These are phyloP conservation scores for Hirtodrosophila confusa DNA, from an alignment of 2,888 invertebrate species.

Conservation along the genomic window DNA sequence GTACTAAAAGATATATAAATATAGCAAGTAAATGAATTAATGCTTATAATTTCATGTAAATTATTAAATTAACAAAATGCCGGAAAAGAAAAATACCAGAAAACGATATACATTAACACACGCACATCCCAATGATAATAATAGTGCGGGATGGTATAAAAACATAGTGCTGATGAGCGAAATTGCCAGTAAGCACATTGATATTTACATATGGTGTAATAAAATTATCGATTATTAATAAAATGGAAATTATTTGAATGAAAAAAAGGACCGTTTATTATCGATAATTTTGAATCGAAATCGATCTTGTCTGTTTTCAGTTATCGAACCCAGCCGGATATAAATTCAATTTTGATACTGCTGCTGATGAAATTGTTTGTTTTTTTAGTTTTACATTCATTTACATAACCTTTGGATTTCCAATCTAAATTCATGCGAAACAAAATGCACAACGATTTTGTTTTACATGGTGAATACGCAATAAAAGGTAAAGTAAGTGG, in stretches of 20 bases:
- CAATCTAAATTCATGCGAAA: constrained; percentile 50
- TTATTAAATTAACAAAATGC: constrained; percentile 47
- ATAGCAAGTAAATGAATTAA: constrained; percentile 55
- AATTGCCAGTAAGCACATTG: constrained; percentile 30
- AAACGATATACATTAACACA: constrained; percentile 22
- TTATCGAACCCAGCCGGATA: too few relatives aligned
- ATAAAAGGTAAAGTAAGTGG: constrained; percentile 12
- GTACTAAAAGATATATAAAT: constrained; percentile 61
- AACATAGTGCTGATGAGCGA: constrained; percentile 21
- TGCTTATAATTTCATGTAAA: constrained; percentile 66
- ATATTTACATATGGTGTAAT: constrained; percentile 79
- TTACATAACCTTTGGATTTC: constrained; percentile 27
- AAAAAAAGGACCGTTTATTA: constrained; percentile 14
- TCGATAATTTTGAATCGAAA: too few relatives aligned
- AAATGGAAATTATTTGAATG: constrained; percentile 63
- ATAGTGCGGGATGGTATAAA: constrained; percentile 28
- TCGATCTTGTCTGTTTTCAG: too few relatives aligned
- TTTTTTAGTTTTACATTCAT: constrained; percentile 7
- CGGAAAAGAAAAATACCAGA: constrained; percentile 13
- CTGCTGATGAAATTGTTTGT: neutral
- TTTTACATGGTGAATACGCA: constrained; percentile 25
- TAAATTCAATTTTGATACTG: too few relatives aligned
- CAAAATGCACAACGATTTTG: constrained; percentile 48
- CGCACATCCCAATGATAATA: constrained; percentile 48
- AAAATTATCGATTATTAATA: constrained; percentile 73